These are phyloP conservation scores for Anguilla japonica DNA, from an alignment of 2,113 vertebrate species.

Conservation along the genomic window DNA sequence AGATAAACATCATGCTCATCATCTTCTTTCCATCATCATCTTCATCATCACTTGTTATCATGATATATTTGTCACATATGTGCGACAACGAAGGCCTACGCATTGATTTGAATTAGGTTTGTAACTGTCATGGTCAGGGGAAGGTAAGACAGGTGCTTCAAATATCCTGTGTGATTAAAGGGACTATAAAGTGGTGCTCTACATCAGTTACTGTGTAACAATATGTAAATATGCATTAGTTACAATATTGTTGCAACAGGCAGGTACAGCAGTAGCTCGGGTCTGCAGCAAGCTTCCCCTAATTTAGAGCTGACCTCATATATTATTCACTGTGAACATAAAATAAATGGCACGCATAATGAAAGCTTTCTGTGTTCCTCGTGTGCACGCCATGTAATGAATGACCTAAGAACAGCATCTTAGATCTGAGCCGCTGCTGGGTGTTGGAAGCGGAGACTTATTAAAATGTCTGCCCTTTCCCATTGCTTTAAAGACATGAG, in stretches of 20 bases:
- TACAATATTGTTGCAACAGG: not conserved
- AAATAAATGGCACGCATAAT: constrained; percentile 38
- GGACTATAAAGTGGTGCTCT: not conserved
- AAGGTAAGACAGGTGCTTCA: not conserved
- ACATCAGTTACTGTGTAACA: not conserved
- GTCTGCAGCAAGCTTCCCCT: not conserved
- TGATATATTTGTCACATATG: no score
- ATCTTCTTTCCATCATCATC: no score
- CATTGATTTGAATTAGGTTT: no score
- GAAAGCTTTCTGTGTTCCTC: constrained; percentile 33
- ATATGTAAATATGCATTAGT: not conserved
- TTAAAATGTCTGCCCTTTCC: not conserved
- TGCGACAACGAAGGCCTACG: no score
- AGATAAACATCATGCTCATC: no score
- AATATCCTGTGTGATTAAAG: not conserved
- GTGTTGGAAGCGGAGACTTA: not conserved
- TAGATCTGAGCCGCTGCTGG: not conserved
- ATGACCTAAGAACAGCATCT: not conserved
- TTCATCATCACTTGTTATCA: no score
- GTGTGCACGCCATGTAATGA: not conserved
- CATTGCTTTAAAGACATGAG: not conserved
- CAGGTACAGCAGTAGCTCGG: not conserved
- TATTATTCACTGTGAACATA: constrained; percentile 44
- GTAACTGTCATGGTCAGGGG: not conserved
- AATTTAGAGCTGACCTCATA: not conserved